Base-by-base conservation (phyloP, 2,797 vertebrate genomes). In the Hoplostethus atlanticus region DNA sequence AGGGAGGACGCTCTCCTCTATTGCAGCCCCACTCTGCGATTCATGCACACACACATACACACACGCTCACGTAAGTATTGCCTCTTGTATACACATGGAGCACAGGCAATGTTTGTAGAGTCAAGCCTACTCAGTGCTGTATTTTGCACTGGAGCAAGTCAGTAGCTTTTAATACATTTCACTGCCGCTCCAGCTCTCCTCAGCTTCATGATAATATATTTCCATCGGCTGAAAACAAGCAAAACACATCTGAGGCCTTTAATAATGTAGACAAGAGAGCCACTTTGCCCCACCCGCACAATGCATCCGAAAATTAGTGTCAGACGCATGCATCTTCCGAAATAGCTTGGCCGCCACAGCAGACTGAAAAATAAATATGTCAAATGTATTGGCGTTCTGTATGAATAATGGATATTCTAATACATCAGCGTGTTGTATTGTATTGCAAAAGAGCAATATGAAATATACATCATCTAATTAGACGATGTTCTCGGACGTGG, bases 401-500 rank as follows among this genome's bases (percentile, higher is more conserved):
- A 79, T 92, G 87, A 93, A 92, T 92, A 90, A 93, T 92, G 89
- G 87, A 85, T 87, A 77, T 91, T 85, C 81, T 90, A 92, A 93
- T 91, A 89, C 77, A 83, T 80, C 71, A 75, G 67, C 21, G 25
- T 81, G 88, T 91, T 88, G 90, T 91, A 91, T 92, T 90, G 86
- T 90, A 90, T 90, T 89, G 86, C 89, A 89, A 84, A 89, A 80
- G 56, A 84, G 83, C 77, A 72, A 77, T 80, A 88, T 91, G 83
- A 92, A 91, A 93, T 89, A 92, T 88, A 90, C 87, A 90, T 94
- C 79, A 91, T 91, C 90, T 91, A 91, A 93, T 93, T 92, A 93
- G 87, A 81, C 56, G 46, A 73, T 89, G 83, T 91, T 89, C 84
- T 91, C 79, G 83, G 91, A 93, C 80, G 66, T 86, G 85, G 78